phyloP scores from a whole-genome alignment of 2,888 invertebrate genomes.

The Nysson spinosus region DNA sequence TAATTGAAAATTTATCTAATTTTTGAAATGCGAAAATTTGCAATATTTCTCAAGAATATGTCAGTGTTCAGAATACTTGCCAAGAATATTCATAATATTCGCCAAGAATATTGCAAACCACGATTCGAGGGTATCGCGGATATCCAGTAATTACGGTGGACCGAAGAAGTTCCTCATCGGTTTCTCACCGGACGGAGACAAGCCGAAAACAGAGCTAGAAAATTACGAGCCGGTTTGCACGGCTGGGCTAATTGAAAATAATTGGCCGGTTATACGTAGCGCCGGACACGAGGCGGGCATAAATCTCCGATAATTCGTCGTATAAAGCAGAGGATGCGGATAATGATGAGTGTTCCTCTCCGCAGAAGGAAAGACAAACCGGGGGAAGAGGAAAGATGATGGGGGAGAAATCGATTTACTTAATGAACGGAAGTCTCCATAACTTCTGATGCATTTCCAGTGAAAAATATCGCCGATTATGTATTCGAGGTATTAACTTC shows the following conservation, averaged over 20 bases:
- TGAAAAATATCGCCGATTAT: neutral
- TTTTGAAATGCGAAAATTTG: too few species aligned
- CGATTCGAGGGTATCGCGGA: slow-evolving; percentile 11
- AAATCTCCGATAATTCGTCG: slow-evolving; percentile 63
- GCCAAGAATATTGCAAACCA: slow-evolving; percentile 20
- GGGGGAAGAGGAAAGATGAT: slow-evolving; percentile 3
- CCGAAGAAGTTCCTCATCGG: slow-evolving; percentile 1
- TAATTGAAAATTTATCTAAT: too few species aligned
- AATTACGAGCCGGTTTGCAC: slow-evolving; percentile 50
- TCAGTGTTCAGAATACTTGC: too few species aligned
- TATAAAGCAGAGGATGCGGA: slow-evolving; percentile 54
- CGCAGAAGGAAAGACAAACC: slow-evolving; percentile 29
- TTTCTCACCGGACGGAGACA: slow-evolving; percentile 12
- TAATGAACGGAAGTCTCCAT: slow-evolving; percentile 20
- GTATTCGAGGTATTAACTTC: slow-evolving; percentile 6
- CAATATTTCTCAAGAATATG: too few species aligned
- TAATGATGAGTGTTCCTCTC: slow-evolving; percentile 46
- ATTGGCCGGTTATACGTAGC: slow-evolving; percentile 58
- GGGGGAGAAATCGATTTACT: slow-evolving; percentile 41
- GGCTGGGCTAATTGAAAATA: slow-evolving; percentile 63
- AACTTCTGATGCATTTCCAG: neutral
- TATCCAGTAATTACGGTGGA: slow-evolving; percentile 27
- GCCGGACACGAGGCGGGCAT: slow-evolving; percentile 57
- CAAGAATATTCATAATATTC: too few species aligned
- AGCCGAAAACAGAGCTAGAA: slow-evolving; percentile 53